Base-by-base conservation (phyloP, 2,113 vertebrate genomes). In the Panthera uncia region DNA sequence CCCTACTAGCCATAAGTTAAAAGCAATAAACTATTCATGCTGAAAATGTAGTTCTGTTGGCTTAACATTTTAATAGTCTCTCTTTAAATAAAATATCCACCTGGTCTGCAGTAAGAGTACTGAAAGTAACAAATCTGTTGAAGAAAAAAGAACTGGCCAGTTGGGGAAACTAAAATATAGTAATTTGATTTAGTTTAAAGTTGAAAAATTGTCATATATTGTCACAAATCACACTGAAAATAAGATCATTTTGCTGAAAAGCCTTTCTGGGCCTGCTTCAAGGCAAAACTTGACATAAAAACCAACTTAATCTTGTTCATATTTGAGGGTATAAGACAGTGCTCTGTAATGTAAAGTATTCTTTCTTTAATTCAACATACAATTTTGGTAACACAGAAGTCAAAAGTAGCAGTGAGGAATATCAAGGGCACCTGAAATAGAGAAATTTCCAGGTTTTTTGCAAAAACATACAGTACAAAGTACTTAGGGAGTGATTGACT, bases 381-480 rank as follows among this genome's bases (percentile, higher is more conserved):
- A 81, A 63, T 73, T 73, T 84, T 74, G 19, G 29, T 84, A 91
- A 80, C 33, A 45, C 29, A 80, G 71, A 91, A 9, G 3, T 76
- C 4, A 66, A 83, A 80, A 36, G 23, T 57, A 74, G 4, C 18
- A 52, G 48, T 74, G 83, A 79, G 41, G 11, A 65, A 9, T 31
- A 57, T 1, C 89, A 7, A 89, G 1, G 12, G 63, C 3, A 12
- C 12, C 33, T 18, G 1, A 3, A 25, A 5, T 52, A 2, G 5
- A 83, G 8, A 31, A 76, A 78, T 89, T 18, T 6, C 7, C 7
- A 84, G 12, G 1, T 76, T 81, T 94, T 69, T 50, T 80, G 36
- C 14, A 80, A 69, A 52, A 79, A 61, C 31, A 38, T 29, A 41
- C 33, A 74, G n/a, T 68, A 27, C 68, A 65, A 48, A 55, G 19